These are phyloP conservation scores for Gymnorhina tibicen DNA, from an alignment of 2,113 vertebrate genomes.

Conservation along the genomic window DNA sequence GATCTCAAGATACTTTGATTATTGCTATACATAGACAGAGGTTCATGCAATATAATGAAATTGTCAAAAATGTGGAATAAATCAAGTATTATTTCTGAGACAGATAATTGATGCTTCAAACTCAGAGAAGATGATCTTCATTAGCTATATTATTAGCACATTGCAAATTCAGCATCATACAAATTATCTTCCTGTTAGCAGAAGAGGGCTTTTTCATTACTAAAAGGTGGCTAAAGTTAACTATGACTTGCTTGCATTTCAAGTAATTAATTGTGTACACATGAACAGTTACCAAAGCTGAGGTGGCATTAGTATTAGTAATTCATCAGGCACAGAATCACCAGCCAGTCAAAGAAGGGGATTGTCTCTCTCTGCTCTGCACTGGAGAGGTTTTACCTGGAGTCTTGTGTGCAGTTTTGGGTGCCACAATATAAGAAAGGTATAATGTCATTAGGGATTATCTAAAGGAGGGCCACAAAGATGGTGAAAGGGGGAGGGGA, in stretches of 20 bases:
- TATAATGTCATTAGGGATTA: neutral
- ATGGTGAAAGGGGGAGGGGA: neutral
- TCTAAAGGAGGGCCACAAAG: neutral
- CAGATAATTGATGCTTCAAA: neutral
- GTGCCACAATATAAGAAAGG: neutral
- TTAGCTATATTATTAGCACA: neutral
- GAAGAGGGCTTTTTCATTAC: neutral
- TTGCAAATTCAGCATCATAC: neutral
- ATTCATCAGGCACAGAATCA: neutral
- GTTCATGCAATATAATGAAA: neutral
- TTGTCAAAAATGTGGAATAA: neutral
- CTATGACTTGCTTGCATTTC: neutral
- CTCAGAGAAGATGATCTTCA: neutral
- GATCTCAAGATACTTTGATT: neutral
- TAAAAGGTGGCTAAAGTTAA: neutral
- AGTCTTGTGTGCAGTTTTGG: neutral
- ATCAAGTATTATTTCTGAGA: neutral
- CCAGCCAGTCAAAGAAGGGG: neutral
- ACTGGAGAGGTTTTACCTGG: fast-evolving
- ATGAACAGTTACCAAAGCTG: neutral
- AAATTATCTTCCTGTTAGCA: neutral
- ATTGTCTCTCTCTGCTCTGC: neutral
- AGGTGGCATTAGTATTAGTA: neutral
- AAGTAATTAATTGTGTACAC: neutral
- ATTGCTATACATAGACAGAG: neutral